These are phyloP conservation scores for Caligus rogercresseyi DNA, from an alignment of 1,140 invertebrate genomes.

Conservation along the genomic window DNA sequence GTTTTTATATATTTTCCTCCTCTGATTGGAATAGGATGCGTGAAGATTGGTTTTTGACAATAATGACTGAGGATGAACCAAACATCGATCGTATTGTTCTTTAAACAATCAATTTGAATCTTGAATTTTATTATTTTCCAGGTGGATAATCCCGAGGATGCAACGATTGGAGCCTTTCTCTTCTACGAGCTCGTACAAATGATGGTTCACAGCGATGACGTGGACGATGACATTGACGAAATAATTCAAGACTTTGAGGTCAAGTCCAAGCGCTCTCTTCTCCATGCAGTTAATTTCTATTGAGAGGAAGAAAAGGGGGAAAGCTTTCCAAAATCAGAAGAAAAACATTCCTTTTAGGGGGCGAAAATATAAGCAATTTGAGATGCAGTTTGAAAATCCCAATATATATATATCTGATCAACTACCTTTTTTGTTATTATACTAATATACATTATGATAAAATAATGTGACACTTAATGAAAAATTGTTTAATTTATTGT, in stretches of 20 bases:
- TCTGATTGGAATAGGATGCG: not conserved
- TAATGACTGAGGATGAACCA: not conserved
- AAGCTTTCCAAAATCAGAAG: no score
- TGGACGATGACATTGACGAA: constrained; percentile 97
- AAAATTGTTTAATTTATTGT: no score
- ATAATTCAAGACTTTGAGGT: constrained; percentile 85
- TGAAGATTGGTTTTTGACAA: not conserved
- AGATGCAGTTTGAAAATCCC: no score
- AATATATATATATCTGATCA: no score
- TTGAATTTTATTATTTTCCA: not conserved
- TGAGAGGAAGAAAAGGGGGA: no score
- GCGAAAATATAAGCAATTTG: no score
- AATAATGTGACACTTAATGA: no score
- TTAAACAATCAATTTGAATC: not conserved
- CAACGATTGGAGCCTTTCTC: constrained; percentile 41
- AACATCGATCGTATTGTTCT: not conserved
- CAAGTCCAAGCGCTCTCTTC: constrained; percentile 61
- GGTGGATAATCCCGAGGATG: constrained; percentile 43
- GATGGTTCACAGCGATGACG: constrained; percentile 72
- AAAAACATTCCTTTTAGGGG: no score
- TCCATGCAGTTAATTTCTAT: constrained; percentile 89
- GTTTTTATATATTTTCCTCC: not conserved
- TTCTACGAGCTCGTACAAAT: constrained; percentile 35
- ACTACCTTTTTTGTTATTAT: no score
- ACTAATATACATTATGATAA: no score